Conservation (phyloP, 2,797 vertebrate species). For the Gallinago solitaria region DNA sequence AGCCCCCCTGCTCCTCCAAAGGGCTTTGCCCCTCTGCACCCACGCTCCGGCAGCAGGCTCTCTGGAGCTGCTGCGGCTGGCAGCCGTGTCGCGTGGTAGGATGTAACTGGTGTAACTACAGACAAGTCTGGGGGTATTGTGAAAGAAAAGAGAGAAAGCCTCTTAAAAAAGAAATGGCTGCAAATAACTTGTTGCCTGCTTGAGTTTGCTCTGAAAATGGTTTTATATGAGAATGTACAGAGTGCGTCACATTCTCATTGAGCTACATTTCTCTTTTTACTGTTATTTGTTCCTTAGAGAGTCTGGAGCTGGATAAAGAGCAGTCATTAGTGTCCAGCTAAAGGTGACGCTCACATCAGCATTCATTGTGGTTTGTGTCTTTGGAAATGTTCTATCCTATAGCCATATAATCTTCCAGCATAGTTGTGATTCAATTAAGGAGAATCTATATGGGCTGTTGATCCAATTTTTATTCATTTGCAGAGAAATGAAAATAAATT, state of each 20-base stretch:
- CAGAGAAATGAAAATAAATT: slow-evolving; percentile 72
- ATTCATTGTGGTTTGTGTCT: slow-evolving; percentile 39
- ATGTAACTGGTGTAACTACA: not conserved
- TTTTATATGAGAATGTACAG: not conserved
- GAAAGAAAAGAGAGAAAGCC: not conserved
- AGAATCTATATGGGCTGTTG: slow-evolving; percentile 73
- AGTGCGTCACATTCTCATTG: not conserved
- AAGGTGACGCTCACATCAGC: slow-evolving; percentile 57
- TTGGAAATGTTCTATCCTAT: not conserved
- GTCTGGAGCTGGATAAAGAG: not conserved
- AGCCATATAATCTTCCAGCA: slow-evolving; percentile 15
- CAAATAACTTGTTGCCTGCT: not conserved
- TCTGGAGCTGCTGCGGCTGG: not conserved
- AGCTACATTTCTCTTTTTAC: not conserved
- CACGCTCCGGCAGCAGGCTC: not conserved
- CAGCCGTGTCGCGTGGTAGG: rapidly evolving
- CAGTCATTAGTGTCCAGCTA: slow-evolving; percentile 35
- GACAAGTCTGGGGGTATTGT: not conserved
- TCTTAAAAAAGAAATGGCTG: not conserved
- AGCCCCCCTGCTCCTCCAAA: no score
- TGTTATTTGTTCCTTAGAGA: slow-evolving; percentile 5
- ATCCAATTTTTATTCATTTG: slow-evolving; percentile 70
- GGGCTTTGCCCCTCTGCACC: not conserved
- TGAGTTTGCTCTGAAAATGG: not conserved
- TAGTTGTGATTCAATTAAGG: slow-evolving; percentile 61